Evolutionary conservation across 2,113 vertebrate genomes (phyloP).

Genomic region (Neotragus moschatus): DNA sequence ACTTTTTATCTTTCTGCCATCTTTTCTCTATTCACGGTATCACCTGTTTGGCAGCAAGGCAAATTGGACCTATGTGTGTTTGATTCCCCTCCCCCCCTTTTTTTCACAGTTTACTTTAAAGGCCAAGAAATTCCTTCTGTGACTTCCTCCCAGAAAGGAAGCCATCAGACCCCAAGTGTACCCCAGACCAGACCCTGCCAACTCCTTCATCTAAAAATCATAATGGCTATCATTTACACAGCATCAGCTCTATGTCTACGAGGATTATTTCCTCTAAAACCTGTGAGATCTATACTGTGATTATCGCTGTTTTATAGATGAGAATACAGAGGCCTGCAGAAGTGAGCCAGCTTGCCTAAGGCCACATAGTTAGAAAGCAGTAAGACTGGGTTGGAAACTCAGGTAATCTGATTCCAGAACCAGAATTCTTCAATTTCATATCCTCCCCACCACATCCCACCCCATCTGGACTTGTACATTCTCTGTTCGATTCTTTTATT

Average conservation of each 20-base stretch:
- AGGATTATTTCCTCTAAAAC: background rate
- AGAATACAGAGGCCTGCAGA: background rate
- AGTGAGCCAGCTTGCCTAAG: background rate
- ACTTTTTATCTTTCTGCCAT: constrained; percentile 62
- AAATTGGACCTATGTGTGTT: constrained; percentile 11
- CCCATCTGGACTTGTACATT: background rate
- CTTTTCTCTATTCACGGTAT: constrained; percentile 78
- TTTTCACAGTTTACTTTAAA: constrained; percentile 68
- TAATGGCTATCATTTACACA: background rate
- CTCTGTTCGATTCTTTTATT: background rate
- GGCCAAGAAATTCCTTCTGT: constrained; percentile 49
- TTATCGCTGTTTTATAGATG: background rate
- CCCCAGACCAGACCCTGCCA: background rate
- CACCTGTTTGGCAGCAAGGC: constrained; percentile 84
- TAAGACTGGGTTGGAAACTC: background rate
- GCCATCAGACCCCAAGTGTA: background rate
- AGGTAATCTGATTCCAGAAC: background rate
- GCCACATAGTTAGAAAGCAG: background rate
- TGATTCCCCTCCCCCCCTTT: constrained; percentile 45
- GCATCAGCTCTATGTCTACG: background rate
- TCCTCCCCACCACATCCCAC: background rate
- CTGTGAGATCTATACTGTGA: background rate
- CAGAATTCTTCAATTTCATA: background rate
- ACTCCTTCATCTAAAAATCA: background rate
- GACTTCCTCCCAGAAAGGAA: background rate